These are phyloP conservation scores for Yponomeuta malinellus DNA, from an alignment of 2,888 invertebrate genomes.

Conservation along the genomic window DNA sequence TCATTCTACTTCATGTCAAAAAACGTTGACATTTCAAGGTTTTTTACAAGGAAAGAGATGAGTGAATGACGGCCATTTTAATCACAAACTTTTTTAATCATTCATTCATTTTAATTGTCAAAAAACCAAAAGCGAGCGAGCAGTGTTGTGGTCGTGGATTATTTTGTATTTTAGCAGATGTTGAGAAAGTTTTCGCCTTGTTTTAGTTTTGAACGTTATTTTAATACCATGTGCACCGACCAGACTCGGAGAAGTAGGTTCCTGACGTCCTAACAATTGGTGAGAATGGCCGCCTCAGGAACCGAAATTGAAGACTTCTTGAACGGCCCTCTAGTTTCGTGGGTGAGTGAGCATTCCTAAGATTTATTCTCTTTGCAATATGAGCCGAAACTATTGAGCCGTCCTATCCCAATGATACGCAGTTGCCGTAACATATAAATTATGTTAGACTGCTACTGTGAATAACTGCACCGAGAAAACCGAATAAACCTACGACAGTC, in stretches of 20 bases:
- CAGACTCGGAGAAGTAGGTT: constrained; percentile 45
- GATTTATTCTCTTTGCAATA: constrained; percentile 45
- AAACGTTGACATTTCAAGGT: background rate
- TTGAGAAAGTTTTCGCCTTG: constrained; percentile 39
- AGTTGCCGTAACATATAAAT: constrained; percentile 27
- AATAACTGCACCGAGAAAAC: constrained; percentile 7
- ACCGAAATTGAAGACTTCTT: constrained; percentile 89
- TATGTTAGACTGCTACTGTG: background rate
- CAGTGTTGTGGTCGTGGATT: constrained; percentile 23
- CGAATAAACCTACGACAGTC: constrained; percentile 20
- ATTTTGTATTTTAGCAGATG: constrained; percentile 53
- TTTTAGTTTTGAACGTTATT: constrained; percentile 35
- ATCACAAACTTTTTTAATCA: background rate
- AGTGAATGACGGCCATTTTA: constrained; percentile 3
- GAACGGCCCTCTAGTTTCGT: constrained; percentile 88
- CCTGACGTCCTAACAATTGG: constrained; percentile 54
- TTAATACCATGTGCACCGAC: constrained; percentile 54
- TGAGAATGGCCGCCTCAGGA: constrained; percentile 78
- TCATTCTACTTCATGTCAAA: background rate
- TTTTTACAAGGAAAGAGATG: background rate
- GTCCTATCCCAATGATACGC: constrained; percentile 17
- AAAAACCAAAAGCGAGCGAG: constrained; percentile 15
- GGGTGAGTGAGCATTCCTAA: constrained; percentile 81
- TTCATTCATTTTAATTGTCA: constrained; percentile 8
- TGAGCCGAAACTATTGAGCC: constrained; percentile 23